Conservation (phyloP, 2,888 invertebrate species). For the Dicycla oo region DNA sequence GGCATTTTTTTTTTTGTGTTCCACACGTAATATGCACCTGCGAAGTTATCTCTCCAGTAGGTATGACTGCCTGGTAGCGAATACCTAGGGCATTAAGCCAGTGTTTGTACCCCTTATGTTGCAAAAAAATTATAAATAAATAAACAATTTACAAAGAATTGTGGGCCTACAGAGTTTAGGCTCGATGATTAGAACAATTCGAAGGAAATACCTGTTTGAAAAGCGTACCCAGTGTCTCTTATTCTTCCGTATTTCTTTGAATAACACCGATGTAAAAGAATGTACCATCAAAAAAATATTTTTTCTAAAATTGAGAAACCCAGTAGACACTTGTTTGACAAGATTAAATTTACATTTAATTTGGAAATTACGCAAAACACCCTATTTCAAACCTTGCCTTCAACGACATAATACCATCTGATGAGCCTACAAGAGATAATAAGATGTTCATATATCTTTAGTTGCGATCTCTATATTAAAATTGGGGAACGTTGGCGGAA, state of each 20-base stretch:
- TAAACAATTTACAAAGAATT: neutral
- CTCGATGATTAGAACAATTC: neutral
- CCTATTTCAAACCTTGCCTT: constrained; percentile 20
- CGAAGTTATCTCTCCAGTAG: neutral
- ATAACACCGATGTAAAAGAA: neutral
- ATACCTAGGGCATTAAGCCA: too few species aligned
- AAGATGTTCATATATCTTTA: constrained; percentile 68
- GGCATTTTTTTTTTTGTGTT: neutral
- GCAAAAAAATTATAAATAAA: neutral
- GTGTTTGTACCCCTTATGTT: neutral
- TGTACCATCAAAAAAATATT: too few species aligned
- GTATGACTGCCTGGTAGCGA: too few species aligned
- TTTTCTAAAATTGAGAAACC: too few species aligned
- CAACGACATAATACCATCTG: constrained; percentile 49
- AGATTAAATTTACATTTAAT: too few species aligned
- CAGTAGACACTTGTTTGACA: neutral
- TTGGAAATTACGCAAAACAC: constrained; percentile 18
- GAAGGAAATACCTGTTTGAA: neutral
- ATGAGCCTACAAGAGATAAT: constrained; percentile 67
- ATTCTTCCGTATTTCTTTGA: neutral
- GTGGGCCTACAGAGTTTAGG: too few species aligned
- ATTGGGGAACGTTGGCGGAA: constrained; percentile 61
- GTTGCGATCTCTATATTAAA: constrained; percentile 71
- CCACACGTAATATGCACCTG: neutral
- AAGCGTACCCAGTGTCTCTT: neutral